Evolutionary conservation across 2,113 vertebrate genomes (phyloP).

Genomic region (Archocentrus centrarchus): DNA sequence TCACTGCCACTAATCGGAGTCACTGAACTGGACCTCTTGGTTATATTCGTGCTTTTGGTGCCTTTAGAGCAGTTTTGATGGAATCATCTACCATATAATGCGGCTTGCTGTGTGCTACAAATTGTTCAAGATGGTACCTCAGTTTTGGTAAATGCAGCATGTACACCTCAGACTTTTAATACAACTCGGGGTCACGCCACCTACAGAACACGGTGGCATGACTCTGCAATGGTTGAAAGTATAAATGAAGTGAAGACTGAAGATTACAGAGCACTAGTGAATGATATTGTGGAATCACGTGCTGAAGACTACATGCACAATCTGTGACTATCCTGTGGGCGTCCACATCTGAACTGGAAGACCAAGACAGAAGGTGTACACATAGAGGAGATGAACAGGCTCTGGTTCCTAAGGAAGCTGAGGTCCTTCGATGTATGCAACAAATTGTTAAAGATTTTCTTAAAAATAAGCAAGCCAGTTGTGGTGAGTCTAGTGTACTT

Average conservation of each 20-base stretch:
- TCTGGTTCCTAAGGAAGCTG: neutral
- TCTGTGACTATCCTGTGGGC: neutral
- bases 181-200: neutral
- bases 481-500: neutral
- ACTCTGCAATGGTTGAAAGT: neutral
- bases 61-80: neutral
- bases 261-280: neutral
- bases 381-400: neutral
- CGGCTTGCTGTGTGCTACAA: neutral
- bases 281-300: neutral
- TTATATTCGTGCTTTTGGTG: neutral
- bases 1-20: neutral
- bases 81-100: neutral
- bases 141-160: neutral
- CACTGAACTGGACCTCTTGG: neutral
- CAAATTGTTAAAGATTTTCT: neutral
- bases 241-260: neutral
- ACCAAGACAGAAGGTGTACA: neutral
- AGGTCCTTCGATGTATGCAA: rapidly evolving
- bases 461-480: neutral
- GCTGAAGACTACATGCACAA: neutral
- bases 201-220: neutral
- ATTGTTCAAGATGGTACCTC: neutral
- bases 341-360: neutral
- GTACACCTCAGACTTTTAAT: neutral